Evolutionary conservation across 2,797 vertebrate genomes (phyloP).

Genomic region (Paratrypauchen microcephalus): DNA sequence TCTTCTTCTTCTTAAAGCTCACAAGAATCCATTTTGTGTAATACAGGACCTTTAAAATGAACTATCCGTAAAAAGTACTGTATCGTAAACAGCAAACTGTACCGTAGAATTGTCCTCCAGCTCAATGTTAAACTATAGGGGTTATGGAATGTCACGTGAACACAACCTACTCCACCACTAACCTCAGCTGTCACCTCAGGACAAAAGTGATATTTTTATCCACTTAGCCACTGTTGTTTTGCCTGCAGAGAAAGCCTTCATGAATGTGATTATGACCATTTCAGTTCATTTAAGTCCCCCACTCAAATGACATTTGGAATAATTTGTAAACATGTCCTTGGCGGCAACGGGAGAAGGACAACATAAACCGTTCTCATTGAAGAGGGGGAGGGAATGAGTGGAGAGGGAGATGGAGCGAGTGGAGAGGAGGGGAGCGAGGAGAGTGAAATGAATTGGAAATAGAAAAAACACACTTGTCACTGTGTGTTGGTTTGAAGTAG

Average conservation of each 20-base stretch:
- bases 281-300: constrained; percentile 31
- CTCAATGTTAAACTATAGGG: too few relatives aligned
- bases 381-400: background rate
- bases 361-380: constrained; percentile 7
- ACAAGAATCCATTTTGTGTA: too few relatives aligned
- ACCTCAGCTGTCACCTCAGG: constrained; percentile 14
- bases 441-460: constrained; percentile 20
- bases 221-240: background rate
- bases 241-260: constrained; percentile 1
- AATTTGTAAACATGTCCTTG: constrained; percentile 21
- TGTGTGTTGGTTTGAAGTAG: background rate
- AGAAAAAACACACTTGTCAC: constrained; percentile 16
- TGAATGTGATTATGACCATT: constrained; percentile 13
- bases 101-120: too few relatives aligned
- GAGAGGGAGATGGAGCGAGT: background rate
- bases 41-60: too few relatives aligned
- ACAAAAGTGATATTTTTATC: constrained; percentile 21
- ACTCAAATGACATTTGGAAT: constrained; percentile 31
- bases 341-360: constrained; percentile 31
- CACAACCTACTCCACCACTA: constrained; percentile 2
- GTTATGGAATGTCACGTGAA: too few relatives aligned
- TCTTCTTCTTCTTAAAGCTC: too few relatives aligned
- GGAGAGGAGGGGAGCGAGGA: background rate
- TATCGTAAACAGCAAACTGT: too few relatives aligned
- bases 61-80: too few relatives aligned